Evolutionary conservation across 2,113 vertebrate genomes (phyloP).

Genomic region (Rhinogobius similis): DNA sequence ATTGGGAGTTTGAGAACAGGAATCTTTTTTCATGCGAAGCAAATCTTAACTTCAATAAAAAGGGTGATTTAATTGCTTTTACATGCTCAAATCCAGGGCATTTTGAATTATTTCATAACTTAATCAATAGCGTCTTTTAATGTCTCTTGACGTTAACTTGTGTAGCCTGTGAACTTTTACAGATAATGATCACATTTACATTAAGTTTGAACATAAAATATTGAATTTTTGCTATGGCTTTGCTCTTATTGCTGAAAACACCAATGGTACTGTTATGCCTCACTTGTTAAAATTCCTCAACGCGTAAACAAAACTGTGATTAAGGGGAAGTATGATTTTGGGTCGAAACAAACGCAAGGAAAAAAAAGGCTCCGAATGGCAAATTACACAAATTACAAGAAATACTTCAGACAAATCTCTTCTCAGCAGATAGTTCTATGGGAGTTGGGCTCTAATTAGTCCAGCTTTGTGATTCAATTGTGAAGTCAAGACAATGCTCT

Average conservation of each 20-base stretch:
- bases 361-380: conserved; percentile 8
- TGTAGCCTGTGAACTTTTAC: conserved; percentile 7
- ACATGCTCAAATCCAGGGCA: conserved; percentile 8
- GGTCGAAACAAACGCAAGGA: background rate
- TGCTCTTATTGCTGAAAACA: conserved; percentile 19
- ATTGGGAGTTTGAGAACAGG: background rate
- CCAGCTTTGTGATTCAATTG: conserved; percentile 21
- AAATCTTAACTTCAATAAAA: conserved; percentile 26
- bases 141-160: conserved; percentile 34
- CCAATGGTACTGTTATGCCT: conserved; percentile 4
- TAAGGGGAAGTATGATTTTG: conserved; percentile 2
- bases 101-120: conserved; percentile 16
- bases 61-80: conserved; percentile 18
- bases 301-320: conserved; percentile 10
- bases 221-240: background rate
- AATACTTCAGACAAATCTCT: conserved; percentile 32
- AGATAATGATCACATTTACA: conserved; percentile 1
- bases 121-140: conserved; percentile 39
- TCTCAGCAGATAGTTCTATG: conserved; percentile 21
- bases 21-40: conserved; percentile 45
- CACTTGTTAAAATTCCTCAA: conserved; percentile 22
- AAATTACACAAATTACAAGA: conserved; percentile 22
- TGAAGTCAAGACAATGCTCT: conserved; percentile 4
- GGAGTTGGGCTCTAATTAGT: conserved; percentile 31
- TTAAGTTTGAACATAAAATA: background rate